Evolutionary conservation across 2,113 vertebrate genomes (phyloP).

Genomic region (Neogale vison): DNA sequence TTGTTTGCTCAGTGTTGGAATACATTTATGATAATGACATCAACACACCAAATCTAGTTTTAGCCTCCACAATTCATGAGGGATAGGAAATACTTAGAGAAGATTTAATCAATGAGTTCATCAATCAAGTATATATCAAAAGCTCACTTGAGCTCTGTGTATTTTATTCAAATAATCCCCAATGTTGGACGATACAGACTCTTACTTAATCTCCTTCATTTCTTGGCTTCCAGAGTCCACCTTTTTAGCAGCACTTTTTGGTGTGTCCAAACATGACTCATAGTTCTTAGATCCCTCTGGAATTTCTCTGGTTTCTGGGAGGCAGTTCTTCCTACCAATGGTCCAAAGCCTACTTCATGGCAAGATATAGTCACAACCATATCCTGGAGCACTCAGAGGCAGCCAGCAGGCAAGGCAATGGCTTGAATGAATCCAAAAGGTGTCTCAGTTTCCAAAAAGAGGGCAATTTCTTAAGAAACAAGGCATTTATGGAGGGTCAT

Average conservation of each 20-base stretch:
- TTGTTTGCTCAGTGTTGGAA: neutral
- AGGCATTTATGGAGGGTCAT: neutral
- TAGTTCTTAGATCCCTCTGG: neutral
- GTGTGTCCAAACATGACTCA: conserved; percentile 53
- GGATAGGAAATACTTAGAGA: neutral
- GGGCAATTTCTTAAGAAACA: neutral
- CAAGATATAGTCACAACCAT: neutral
- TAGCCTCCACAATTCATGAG: neutral
- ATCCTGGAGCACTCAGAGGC: neutral
- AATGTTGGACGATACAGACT: neutral
- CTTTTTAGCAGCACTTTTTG: neutral
- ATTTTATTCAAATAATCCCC: neutral
- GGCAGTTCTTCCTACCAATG: neutral
- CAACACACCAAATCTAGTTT: neutral
- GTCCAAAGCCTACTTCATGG: neutral
- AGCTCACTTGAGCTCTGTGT: neutral
- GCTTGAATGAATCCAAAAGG: neutral
- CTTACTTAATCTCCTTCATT: conserved; percentile 8
- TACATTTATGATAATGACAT: neutral
- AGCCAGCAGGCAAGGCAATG: neutral
- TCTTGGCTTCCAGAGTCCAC: neutral
- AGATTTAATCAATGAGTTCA: conserved; percentile 22
- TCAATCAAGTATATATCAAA: conserved; percentile 25
- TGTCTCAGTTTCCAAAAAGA: neutral
- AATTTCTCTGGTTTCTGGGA: conserved; percentile 21